Evolutionary conservation across 2,113 vertebrate genomes (phyloP).

Genomic region (Ailurus styani): DNA sequence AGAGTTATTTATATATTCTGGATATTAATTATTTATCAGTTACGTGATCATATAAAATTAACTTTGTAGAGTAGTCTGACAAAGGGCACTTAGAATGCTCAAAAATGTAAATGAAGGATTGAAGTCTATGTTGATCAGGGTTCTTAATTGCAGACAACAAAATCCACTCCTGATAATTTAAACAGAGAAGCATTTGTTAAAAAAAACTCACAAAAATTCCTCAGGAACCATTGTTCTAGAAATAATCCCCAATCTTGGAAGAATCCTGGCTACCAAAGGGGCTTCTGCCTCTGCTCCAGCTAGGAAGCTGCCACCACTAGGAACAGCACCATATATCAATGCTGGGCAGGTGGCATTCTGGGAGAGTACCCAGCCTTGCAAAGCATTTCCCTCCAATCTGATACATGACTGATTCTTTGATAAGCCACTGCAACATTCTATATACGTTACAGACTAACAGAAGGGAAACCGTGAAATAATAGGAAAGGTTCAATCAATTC

Average conservation of each 20-base stretch:
- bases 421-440: background rate
- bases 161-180: background rate
- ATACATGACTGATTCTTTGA: background rate
- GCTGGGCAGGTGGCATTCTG: background rate
- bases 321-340: background rate
- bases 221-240: background rate
- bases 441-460: background rate
- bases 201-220: background rate
- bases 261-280: background rate
- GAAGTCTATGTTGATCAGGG: background rate
- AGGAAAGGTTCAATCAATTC: background rate
- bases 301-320: background rate
- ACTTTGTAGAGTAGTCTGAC: background rate
- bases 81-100: background rate
- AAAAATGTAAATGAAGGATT: background rate
- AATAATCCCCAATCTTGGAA: background rate
- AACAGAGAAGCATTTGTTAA: background rate
- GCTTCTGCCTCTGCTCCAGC: background rate
- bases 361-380: background rate
- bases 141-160: background rate
- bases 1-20: background rate
- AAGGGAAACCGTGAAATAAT: background rate
- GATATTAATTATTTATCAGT: background rate
- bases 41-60: background rate
- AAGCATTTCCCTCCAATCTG: background rate